Base-by-base conservation (phyloP, 2,888 invertebrate species). In the Hypselothyrea guttata region DNA sequence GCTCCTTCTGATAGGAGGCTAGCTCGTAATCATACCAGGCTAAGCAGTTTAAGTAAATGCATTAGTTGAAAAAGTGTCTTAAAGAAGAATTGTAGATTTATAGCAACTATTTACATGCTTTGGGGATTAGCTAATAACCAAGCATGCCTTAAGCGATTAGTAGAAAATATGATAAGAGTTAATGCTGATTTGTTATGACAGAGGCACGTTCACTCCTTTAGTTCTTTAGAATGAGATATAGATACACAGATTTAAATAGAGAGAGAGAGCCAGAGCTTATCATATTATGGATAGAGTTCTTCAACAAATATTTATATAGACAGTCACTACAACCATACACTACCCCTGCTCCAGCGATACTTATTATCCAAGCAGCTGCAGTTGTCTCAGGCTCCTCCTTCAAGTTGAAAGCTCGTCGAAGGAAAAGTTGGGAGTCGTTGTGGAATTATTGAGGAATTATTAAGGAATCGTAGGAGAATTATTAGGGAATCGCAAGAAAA, bases 11-110 rank as follows among this genome's bases (percentile, higher is more conserved):
- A 90, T 96, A 97, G 88, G 94, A 93, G 73, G 94, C 92, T 88
- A 96, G 93, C 89, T 96, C 97, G 88, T 93, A 92, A 91, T 97
- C 97, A 92, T 97, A 97, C 97, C 97, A 97, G 84, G 97, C 97
- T 95, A 90, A 75, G 84, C 73, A 48, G 22, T 22, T 22, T 22
- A 22, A 22, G 22, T n/a, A n/a, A n/a, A n/a, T n/a, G n/a, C 3
- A 22, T 22, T 22, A 22, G 22, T 22, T 22, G n/a, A n/a, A n/a
- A n/a, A n/a, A n/a, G n/a, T n/a, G n/a, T n/a, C n/a, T n/a, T n/a
- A n/a, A n/a, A n/a, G n/a, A n/a, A n/a, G n/a, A n/a, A n/a, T n/a
- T n/a, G n/a, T n/a, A n/a, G n/a, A n/a, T 22, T 22, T 22, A 22
- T 22, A 22, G 22, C 22, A 4, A 66, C 18, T 61, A 34, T 27